These are phyloP conservation scores for Metellina segmentata DNA, from an alignment of 2,888 invertebrate species.

Conservation along the genomic window DNA sequence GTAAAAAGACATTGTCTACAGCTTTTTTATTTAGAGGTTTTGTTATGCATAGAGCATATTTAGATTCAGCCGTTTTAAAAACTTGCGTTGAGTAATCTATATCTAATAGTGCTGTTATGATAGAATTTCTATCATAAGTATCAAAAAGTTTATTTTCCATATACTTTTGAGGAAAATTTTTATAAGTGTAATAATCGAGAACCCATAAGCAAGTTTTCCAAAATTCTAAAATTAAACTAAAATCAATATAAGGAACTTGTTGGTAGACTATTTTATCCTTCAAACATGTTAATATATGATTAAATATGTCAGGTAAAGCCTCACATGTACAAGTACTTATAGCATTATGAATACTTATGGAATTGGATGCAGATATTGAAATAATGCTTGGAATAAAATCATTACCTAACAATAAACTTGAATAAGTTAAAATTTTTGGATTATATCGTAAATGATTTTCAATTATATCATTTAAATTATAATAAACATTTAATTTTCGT, in stretches of 20 bases:
- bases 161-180: slow-evolving; percentile 40
- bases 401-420: slow-evolving; percentile 27
- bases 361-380: slow-evolving; percentile 6
- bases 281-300: neutral
- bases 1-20: neutral
- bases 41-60: neutral
- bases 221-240: neutral
- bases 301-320: neutral
- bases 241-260: neutral
- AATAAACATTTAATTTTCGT: too few species aligned
- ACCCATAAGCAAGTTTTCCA: slow-evolving; percentile 48
- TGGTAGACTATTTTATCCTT: neutral
- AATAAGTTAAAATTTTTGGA: too few species aligned
- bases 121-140: slow-evolving; percentile 33
- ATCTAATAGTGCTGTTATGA: slow-evolving; percentile 38
- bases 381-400: slow-evolving; percentile 21
- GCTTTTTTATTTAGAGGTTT: neutral
- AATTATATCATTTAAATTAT: too few species aligned
- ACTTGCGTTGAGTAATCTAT: neutral
- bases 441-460: too few species aligned
- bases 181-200: slow-evolving; percentile 33
- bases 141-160: slow-evolving; percentile 22
- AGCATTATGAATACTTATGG: neutral
- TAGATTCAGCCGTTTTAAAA: neutral
- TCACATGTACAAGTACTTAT: neutral